Evolutionary conservation across 2,888 invertebrate genomes (phyloP).

Genomic region (Atethmia centrago): DNA sequence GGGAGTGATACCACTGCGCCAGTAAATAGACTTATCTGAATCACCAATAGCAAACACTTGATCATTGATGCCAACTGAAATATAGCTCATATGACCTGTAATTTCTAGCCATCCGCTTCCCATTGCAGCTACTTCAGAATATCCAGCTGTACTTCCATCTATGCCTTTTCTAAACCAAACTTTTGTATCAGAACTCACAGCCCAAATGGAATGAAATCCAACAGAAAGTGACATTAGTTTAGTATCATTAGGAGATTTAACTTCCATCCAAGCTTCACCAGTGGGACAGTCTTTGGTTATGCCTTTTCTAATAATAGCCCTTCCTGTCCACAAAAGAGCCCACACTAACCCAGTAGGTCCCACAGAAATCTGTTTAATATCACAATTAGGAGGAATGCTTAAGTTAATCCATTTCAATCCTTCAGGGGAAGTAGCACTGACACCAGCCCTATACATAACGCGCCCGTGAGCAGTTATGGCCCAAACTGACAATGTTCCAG

Average conservation of each 20-base stretch:
- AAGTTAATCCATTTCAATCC: constrained; percentile 96
- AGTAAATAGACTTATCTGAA: constrained; percentile 95
- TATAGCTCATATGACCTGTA: constrained; percentile 95
- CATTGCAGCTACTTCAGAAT: constrained; percentile 94
- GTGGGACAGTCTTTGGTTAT: constrained; percentile 94
- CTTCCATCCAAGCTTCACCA: constrained; percentile 95
- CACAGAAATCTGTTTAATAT: constrained; percentile 96
- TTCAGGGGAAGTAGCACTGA: constrained; percentile 95
- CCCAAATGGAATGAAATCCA: constrained; percentile 95
- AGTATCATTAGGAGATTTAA: constrained; percentile 93
- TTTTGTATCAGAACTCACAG: constrained; percentile 94
- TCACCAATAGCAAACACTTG: constrained; percentile 97
- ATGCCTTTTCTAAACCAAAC: constrained; percentile 96
- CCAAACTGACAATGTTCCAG: constrained; percentile 96
- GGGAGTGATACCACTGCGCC: constrained; percentile 93
- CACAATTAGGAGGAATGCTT: constrained; percentile 94
- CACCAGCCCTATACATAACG: constrained; percentile 96
- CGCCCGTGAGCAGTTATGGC: constrained; percentile 97
- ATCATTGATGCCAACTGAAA: constrained; percentile 96
- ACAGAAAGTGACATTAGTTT: constrained; percentile 95
- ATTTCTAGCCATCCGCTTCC: constrained; percentile 97
- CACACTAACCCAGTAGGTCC: constrained; percentile 97
- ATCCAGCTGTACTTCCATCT: constrained; percentile 93
- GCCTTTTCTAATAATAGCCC: constrained; percentile 95
- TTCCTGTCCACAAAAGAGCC: constrained; percentile 96